Evolutionary conservation across 2,113 vertebrate genomes (phyloP), one percentile per base, ranked within the genome.

Genomic region (Sphyrna mokarran): DNA sequence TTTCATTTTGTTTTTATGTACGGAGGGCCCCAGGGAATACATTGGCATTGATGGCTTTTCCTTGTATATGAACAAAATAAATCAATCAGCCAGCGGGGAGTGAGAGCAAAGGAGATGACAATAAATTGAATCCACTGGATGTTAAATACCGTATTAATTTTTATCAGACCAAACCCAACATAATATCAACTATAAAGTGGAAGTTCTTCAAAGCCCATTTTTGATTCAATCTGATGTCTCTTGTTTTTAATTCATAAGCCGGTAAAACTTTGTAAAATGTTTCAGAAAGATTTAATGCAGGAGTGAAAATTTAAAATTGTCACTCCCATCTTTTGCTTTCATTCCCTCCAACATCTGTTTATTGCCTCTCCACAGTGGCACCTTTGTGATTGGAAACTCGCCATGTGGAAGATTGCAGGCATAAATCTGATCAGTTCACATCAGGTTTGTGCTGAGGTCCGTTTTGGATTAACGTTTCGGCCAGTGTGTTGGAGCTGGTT

Each of bases 1-100:
- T 72, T 95, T 95, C n/a, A 95, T 95, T 95, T 95, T 72, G 93
- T 69, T 95, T 72, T 95, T 95, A 95, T 70, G 93, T 95, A 93
- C 37, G 26, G 37, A 22, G 63, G 26, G 37, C 93, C 93, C 93
- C 9, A 48, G 93, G 93, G 66, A 95, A 48, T 48, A 43, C 22
- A 66, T 93, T 93, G 89, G 89, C 40, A 72, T 72, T 95, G 93
- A 70, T 95, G 40, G 68, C 91, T 68, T 69, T 94, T 94, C 91
- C 91, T 40, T 90, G 43, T 70, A 70, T 70, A 95, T 95, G 66
- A 95, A 70, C 68, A 70, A 69, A 48, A 95, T 95, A 95, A 95
- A 95, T 95, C 68, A 70, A 70, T 70, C 93, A 95, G 93, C 66
- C 66, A 72, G 93, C 93, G 68, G 61, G 87, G 33, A 66, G 54